A percentile compares a stretch with the other conserved stretches of the same genome.
These are phyloP conservation scores for Distichodus sexfasciatus DNA, from an alignment of 2,797 vertebrate species.

Conservation along the genomic window DNA sequence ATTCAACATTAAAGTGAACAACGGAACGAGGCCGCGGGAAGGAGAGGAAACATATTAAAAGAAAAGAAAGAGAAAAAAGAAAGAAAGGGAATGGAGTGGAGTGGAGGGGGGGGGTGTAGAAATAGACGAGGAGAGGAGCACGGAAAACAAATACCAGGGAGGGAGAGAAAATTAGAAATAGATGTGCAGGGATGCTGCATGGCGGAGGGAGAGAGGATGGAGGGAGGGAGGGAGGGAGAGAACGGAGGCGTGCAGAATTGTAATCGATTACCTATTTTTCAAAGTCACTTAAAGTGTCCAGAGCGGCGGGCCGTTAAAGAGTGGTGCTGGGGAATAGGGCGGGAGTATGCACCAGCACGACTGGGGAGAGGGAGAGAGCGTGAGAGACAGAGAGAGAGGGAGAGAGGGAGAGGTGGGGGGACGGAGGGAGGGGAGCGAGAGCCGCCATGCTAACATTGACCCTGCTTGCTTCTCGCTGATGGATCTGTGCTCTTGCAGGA, in stretches of 20 bases:
- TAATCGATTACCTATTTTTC: constrained; percentile 94
- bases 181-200: constrained; percentile 54
- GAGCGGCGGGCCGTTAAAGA: constrained; percentile 80
- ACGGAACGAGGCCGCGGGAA: background rate
- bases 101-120: background rate
- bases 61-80: constrained; percentile 8
- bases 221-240: constrained; percentile 32
- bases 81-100: background rate
- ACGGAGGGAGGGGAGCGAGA: constrained; percentile 48
- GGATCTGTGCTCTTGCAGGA: constrained; percentile 81
- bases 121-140: constrained; percentile 2
- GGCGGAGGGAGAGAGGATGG: constrained; percentile 20
- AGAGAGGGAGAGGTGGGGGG: constrained; percentile 31
- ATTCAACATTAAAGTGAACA: background rate
- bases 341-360: constrained; percentile 85
- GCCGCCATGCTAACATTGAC: constrained; percentile 75
- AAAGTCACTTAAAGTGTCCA: constrained; percentile 89
- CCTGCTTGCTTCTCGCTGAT: constrained; percentile 77
- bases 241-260: constrained; percentile 74
- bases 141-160: constrained; percentile 39
- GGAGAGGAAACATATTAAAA: background rate
- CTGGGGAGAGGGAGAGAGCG: constrained; percentile 50
- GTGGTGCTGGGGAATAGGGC: constrained; percentile 66
- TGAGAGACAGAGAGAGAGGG: background rate
- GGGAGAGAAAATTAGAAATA: constrained; percentile 52